A percentile compares a stretch with the other conserved stretches of the same genome.
Conservation (phyloP, 1,140 invertebrate species). For the Rhyacophila brunnea region DNA sequence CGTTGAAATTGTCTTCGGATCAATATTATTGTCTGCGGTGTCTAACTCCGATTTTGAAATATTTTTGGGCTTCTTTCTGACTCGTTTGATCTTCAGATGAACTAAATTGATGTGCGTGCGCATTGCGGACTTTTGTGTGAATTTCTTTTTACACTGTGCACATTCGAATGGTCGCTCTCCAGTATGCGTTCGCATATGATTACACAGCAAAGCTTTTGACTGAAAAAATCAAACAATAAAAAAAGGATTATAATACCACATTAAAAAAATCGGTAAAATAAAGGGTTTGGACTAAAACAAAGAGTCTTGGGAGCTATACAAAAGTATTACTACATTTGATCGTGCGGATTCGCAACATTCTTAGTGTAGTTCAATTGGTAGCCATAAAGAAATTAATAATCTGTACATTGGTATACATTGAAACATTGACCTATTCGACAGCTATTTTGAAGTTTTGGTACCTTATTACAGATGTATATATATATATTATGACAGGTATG, state of each 20-base stretch:
- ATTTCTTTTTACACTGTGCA: constrained; percentile 48
- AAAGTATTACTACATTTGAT: not conserved
- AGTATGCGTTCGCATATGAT: constrained; percentile 62
- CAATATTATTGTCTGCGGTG: no score
- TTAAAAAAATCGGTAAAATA: not conserved
- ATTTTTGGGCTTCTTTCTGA: no score
- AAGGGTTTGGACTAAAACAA: not conserved
- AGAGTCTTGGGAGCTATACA: not conserved
- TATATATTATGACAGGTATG: no score
- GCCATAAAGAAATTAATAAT: no score
- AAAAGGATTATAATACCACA: not conserved
- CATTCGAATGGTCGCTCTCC: constrained; percentile 59
- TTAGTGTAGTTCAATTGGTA: no score
- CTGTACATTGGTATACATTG: no score
- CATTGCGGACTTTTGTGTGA: constrained; percentile 46
- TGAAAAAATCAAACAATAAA: constrained; percentile 11
- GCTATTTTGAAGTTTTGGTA: no score
- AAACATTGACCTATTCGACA: no score
- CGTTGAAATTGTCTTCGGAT: no score
- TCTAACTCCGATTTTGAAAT: no score
- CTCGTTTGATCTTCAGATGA: constrained; percentile 41
- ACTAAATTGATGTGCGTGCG: constrained; percentile 45
- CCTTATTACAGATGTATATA: no score
- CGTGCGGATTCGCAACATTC: no score
- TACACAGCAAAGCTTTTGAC: constrained; percentile 53